Conservation (phyloP, 2,888 invertebrate genomes). For the Trichogramma dendrolimi region DNA sequence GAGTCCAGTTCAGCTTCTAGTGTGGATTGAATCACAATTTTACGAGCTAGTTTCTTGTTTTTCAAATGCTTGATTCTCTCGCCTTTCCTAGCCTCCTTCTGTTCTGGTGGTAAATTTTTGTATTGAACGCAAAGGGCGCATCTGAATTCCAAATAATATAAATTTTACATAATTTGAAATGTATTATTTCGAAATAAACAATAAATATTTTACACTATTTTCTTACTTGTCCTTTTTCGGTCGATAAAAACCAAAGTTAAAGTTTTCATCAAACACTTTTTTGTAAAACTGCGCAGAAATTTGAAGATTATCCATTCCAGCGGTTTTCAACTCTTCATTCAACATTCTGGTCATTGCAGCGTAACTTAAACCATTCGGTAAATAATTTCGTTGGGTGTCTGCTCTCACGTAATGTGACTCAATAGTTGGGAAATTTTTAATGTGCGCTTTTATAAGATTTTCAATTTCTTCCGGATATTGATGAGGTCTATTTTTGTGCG, state of each 20-base stretch:
- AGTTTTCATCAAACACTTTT: neutral
- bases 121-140: neutral
- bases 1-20: neutral
- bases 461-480: too few species aligned
- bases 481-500: too few species aligned
- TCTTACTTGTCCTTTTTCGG: constrained; percentile 1
- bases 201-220: neutral
- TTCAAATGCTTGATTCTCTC: neutral
- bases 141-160: neutral
- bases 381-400: neutral
- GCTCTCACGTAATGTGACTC: neutral
- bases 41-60: constrained; percentile 2
- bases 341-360: neutral
- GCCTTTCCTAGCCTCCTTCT: neutral
- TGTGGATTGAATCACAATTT: neutral
- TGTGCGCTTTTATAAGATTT: neutral
- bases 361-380: neutral
- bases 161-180: neutral
- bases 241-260: neutral
- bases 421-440: neutral
- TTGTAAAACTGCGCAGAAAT: neutral
- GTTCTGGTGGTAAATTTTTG: neutral
- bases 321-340: neutral
- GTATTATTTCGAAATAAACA: neutral
- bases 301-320: neutral